A percentile compares a stretch with the other conserved stretches of the same genome.
Conservation (phyloP, 2,888 invertebrate genomes). For the Bhutanitis thaidina region DNA sequence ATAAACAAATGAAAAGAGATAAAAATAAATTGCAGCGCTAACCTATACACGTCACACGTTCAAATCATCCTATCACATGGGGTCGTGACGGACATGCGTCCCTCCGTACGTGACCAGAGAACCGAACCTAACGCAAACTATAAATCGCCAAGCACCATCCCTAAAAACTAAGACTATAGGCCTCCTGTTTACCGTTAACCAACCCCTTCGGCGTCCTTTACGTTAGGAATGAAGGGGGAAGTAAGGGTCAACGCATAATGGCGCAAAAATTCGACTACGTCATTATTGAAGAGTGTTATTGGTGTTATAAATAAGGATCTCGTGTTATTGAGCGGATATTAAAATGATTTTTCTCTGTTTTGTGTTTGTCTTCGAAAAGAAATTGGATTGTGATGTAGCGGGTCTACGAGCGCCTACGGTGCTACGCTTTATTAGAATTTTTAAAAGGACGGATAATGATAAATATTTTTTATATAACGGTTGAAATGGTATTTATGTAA, state of each 20-base stretch:
- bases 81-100: constrained; percentile 64
- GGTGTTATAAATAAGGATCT: constrained; percentile 70
- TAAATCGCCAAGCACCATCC: constrained; percentile 54
- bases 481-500: too few relatives aligned
- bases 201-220: background rate
- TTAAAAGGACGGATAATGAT: background rate
- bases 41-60: constrained; percentile 54
- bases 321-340: constrained; percentile 69
- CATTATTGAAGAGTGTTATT: constrained; percentile 74
- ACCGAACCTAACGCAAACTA: constrained; percentile 56
- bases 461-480: background rate
- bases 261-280: constrained; percentile 49
- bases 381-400: constrained; percentile 35
- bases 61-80: constrained; percentile 67
- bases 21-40: constrained; percentile 25
- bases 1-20: constrained; percentile 23
- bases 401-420: constrained; percentile 33
- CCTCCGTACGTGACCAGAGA: constrained; percentile 63
- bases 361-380: constrained; percentile 32
- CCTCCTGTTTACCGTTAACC: constrained; percentile 20
- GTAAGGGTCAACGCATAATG: constrained; percentile 29
- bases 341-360: constrained; percentile 62
- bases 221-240: background rate
- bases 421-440: constrained; percentile 15
- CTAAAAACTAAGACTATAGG: constrained; percentile 37